phyloP scores from a whole-genome alignment of 2,113 vertebrate species.

The Phycodurus eques region DNA sequence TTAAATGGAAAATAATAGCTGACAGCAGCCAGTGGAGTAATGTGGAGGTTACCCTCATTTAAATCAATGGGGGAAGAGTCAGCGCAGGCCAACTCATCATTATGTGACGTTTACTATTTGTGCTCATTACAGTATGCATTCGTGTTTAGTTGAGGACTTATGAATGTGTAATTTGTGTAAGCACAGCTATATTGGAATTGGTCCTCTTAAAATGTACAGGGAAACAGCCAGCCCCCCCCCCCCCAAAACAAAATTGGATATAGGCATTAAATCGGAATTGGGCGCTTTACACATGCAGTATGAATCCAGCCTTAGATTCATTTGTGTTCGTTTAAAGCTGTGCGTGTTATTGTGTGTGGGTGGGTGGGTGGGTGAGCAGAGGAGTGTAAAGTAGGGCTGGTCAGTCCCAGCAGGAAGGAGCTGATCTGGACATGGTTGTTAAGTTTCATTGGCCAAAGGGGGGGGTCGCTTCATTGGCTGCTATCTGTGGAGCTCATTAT shows the following conservation, averaged over 20 bases:
- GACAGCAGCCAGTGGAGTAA: too few relatives aligned
- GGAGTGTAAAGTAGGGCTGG: slow-evolving; percentile 53
- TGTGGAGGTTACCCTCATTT: too few relatives aligned
- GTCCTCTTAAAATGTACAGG: too few relatives aligned
- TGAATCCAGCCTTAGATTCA: not conserved
- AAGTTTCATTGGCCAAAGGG: slow-evolving; percentile 75
- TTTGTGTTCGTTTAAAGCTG: slow-evolving; percentile 28
- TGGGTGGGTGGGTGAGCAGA: slow-evolving; percentile 60
- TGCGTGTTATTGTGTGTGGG: slow-evolving; percentile 34
- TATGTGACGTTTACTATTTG: too few relatives aligned
- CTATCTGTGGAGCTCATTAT: slow-evolving; percentile 73
- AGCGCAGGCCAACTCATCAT: too few relatives aligned
- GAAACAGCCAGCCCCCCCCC: not conserved
- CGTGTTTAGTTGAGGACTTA: too few relatives aligned
- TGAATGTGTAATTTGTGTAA: too few relatives aligned
- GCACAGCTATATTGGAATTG: too few relatives aligned
- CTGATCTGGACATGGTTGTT: slow-evolving; percentile 76
- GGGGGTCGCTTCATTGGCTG: slow-evolving; percentile 62
- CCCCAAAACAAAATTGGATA: not conserved
- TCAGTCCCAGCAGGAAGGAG: slow-evolving; percentile 73
- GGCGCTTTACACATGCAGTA: not conserved
- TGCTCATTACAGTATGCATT: too few relatives aligned
- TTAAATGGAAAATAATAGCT: too few relatives aligned
- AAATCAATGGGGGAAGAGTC: too few relatives aligned
- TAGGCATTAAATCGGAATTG: not conserved